A percentile compares a stretch with the other conserved stretches of the same genome.
phyloP scores from a whole-genome alignment of 2,888 invertebrate species.

The Apamea monoglypha region DNA sequence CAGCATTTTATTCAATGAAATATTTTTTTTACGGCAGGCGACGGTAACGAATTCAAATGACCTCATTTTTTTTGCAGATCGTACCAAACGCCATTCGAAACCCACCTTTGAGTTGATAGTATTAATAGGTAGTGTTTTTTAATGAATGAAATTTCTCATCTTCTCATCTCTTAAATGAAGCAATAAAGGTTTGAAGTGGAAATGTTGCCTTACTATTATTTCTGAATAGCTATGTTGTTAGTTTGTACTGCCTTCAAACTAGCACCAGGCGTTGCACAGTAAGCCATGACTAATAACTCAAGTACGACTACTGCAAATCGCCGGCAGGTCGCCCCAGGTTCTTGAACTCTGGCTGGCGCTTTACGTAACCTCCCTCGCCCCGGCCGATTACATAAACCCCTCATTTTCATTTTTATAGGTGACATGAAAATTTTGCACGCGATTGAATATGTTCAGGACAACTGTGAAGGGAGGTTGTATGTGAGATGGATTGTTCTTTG shows the following conservation, averaged over 20 bases:
- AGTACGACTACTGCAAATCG: slow-evolving; percentile 41
- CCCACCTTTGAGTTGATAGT: neutral
- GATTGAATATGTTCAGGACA: slow-evolving; percentile 14
- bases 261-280: slow-evolving; percentile 21
- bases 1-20: neutral
- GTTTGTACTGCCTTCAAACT: slow-evolving; percentile 11
- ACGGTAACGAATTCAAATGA: neutral
- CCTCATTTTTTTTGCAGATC: neutral
- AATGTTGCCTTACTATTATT: slow-evolving; percentile 6
- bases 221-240: neutral
- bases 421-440: slow-evolving; percentile 39
- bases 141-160: neutral
- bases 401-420: slow-evolving; percentile 41
- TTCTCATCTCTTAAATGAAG: neutral
- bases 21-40: neutral
- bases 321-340: slow-evolving; percentile 68
- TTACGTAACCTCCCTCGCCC: slow-evolving; percentile 66
- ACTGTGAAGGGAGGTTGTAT: neutral
- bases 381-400: slow-evolving; percentile 61
- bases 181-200: neutral
- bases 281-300: slow-evolving; percentile 51
- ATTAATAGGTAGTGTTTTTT: neutral
- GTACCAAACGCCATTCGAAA: slow-evolving; percentile 2
- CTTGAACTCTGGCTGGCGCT: slow-evolving; percentile 67
- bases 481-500: neutral